Conservation (phyloP, 2,113 vertebrate genomes). For the Equus quagga region DNA sequence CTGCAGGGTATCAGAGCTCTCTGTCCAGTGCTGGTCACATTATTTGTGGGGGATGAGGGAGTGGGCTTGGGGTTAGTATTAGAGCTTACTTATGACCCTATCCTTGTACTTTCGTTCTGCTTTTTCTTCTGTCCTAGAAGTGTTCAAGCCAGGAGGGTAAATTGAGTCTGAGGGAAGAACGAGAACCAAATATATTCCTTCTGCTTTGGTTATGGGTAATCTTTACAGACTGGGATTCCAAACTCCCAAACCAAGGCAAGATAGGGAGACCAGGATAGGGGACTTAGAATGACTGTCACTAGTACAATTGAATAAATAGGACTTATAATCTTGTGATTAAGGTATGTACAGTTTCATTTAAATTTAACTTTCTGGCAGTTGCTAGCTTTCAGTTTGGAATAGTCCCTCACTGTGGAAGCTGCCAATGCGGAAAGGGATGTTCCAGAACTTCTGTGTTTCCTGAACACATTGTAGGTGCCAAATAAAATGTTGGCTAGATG, state of each 20-base stretch:
- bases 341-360: not conserved
- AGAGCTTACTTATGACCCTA: not conserved
- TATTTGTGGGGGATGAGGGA: too few relatives aligned
- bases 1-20: not conserved
- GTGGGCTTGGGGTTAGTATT: not conserved
- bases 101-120: not conserved
- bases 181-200: not conserved
- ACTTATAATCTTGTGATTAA: not conserved
- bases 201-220: not conserved
- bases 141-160: not conserved
- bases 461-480: not conserved
- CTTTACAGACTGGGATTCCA: not conserved
- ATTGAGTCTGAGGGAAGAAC: not conserved
- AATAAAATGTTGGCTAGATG: not conserved
- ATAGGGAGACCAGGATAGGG: not conserved
- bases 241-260: not conserved
- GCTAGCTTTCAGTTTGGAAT: not conserved
- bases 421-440: not conserved
- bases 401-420: not conserved
- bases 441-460: not conserved
- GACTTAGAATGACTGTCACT: not conserved
- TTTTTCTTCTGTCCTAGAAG: not conserved
- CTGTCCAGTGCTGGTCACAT: not conserved
- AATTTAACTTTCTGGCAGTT: not conserved
- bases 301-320: not conserved